phyloP scores from a whole-genome alignment of 2,888 invertebrate species.

The Zelleria hepariella region DNA sequence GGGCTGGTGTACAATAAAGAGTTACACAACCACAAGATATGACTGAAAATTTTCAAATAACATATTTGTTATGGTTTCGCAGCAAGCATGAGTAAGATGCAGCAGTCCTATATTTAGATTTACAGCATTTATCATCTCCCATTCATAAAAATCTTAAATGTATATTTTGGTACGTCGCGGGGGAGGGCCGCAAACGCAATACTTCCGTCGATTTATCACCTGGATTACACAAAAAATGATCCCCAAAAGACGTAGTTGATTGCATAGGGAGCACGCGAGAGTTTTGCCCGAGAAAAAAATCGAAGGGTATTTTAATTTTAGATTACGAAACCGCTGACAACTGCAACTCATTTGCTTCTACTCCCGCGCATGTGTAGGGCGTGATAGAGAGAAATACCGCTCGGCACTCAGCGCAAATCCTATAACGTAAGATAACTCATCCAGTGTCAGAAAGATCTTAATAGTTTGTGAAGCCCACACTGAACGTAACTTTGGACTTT shows the following conservation, averaged over 20 bases:
- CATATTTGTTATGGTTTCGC: constrained; percentile 11
- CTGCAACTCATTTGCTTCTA: constrained; percentile 4
- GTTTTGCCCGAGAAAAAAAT: constrained; percentile 14
- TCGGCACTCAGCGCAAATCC: background rate
- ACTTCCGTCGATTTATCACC: constrained; percentile 46
- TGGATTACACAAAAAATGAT: constrained; percentile 45
- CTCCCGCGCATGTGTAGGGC: background rate
- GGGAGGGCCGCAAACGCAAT: constrained; percentile 29
- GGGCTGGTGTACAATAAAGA: too few relatives aligned
- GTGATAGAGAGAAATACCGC: constrained; percentile 1
- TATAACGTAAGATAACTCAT: background rate
- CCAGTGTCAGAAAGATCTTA: too few relatives aligned
- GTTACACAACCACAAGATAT: too few relatives aligned
- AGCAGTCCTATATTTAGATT: constrained; percentile 17
- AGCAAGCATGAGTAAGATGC: too few relatives aligned
- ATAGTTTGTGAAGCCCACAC: too few relatives aligned
- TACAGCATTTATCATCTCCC: constrained; percentile 10
- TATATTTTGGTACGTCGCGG: constrained; percentile 40
- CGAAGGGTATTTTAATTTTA: constrained; percentile 11
- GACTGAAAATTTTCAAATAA: too few relatives aligned
- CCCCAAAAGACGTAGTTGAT: constrained; percentile 26
- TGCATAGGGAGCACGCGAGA: constrained; percentile 16
- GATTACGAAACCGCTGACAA: constrained; percentile 1
- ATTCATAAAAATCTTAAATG: constrained; percentile 2
- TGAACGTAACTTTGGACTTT: too few relatives aligned